Percentiles rank a stretch among this genome's conserved stretches.
These are phyloP conservation scores for Hylaea fasciaria DNA, from an alignment of 2,888 invertebrate genomes.

Conservation along the genomic window DNA sequence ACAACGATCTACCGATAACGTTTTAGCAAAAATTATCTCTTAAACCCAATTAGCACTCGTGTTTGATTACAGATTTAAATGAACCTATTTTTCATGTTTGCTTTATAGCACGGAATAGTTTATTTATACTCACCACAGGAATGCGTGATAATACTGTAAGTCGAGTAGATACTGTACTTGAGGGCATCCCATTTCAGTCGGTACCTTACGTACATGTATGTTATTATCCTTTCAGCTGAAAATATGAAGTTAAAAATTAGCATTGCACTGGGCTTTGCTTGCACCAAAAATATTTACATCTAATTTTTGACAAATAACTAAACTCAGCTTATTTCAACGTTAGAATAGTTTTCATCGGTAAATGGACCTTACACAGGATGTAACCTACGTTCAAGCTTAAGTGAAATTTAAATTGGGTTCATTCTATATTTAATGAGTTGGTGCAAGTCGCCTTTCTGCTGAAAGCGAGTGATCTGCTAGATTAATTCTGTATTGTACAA, in stretches of 20 bases:
- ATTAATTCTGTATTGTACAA: no score
- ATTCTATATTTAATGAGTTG: no score
- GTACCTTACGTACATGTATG: constrained; percentile 75
- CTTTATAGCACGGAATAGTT: not conserved
- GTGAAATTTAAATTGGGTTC: no score
- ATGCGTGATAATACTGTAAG: constrained; percentile 72
- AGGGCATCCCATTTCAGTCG: constrained; percentile 78
- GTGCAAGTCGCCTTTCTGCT: no score
- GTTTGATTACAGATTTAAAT: constrained; percentile 9
- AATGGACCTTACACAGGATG: no score
- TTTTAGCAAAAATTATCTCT: constrained; percentile 6
- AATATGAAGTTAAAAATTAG: not conserved
- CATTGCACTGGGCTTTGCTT: no score
- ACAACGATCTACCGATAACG: not conserved
- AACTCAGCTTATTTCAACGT: no score
- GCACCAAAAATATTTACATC: no score
- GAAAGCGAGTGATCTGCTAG: no score
- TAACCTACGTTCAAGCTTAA: no score
- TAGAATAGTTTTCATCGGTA: no score
- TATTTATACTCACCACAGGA: constrained; percentile 68
- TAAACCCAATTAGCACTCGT: constrained; percentile 6
- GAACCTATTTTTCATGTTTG: not conserved
- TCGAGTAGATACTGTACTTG: constrained; percentile 75
- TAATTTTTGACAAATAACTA: no score
- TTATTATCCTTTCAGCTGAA: constrained; percentile 63